Conservation (phyloP, 2,113 vertebrate genomes). For the Pyrgilauda ruficollis region DNA sequence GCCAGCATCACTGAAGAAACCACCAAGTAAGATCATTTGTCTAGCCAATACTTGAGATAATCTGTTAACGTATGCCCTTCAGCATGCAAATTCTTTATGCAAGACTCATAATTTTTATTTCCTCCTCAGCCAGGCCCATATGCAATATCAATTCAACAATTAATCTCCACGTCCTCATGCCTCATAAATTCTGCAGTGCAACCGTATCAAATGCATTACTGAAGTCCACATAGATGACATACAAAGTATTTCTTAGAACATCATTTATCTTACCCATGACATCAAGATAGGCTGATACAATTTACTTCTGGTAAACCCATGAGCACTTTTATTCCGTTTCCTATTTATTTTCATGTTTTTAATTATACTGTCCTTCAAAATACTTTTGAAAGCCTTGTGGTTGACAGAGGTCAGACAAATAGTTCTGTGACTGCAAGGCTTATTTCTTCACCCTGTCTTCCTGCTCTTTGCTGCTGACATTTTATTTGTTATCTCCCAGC, state of each 20-base stretch:
- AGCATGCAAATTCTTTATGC: constrained; percentile 30
- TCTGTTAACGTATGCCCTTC: constrained; percentile 18
- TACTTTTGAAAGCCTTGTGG: neutral
- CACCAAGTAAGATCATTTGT: neutral
- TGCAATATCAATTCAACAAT: neutral
- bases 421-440: neutral
- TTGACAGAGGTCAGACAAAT: neutral
- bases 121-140: neutral
- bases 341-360: constrained; percentile 11
- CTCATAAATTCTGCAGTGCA: constrained; percentile 37
- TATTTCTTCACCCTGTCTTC: neutral
- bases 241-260: neutral
- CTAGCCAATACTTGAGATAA: constrained; percentile 8
- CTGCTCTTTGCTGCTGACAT: neutral
- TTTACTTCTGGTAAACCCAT: constrained; percentile 3
- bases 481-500: neutral
- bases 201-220: constrained; percentile 3
- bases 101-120: constrained; percentile 45
- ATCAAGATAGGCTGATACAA: neutral
- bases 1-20: neutral
- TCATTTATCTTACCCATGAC: neutral
- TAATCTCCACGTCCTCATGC: neutral
- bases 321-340: neutral
- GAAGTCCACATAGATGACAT: neutral
- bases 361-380: constrained; percentile 25